Percentiles rank a stretch among this genome's conserved stretches.
Conservation (phyloP, 2,113 vertebrate genomes). For the Mellivora capensis region DNA sequence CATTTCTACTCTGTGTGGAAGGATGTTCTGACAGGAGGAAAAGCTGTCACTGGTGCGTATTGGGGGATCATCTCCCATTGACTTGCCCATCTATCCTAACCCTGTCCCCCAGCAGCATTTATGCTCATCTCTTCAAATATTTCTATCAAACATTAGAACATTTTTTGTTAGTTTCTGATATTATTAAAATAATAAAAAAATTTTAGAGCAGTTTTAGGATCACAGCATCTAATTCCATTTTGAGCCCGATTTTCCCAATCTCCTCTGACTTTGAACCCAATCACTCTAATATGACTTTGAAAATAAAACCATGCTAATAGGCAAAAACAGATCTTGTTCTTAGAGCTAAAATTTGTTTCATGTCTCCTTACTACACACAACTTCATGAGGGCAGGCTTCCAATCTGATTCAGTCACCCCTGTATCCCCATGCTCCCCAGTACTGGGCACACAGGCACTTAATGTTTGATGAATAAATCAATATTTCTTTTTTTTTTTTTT, state of each 20-base stretch:
- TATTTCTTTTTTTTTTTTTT: background rate
- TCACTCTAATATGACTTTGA: background rate
- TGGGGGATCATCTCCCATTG: background rate
- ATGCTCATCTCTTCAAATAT: background rate
- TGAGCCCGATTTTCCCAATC: background rate
- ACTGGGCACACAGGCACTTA: background rate
- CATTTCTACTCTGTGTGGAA: fast-evolving
- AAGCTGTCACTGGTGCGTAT: background rate
- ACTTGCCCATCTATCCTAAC: background rate
- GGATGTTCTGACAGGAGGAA: background rate
- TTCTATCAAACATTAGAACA: background rate
- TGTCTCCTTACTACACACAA: background rate
- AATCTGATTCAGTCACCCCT: background rate
- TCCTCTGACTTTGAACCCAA: background rate
- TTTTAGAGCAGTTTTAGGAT: background rate
- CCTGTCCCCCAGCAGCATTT: background rate
- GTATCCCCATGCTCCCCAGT: background rate
- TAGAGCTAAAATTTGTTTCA: background rate
- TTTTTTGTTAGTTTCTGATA: background rate
- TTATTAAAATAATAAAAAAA: background rate
- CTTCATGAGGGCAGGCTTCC: background rate
- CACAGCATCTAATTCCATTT: background rate
- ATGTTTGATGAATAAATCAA: background rate
- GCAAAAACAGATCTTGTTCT: background rate
- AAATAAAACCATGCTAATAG: background rate